Percentiles rank a stretch among this genome's conserved stretches.
Conservation (phyloP, 2,113 vertebrate species). For the Seriola rivoliana region DNA sequence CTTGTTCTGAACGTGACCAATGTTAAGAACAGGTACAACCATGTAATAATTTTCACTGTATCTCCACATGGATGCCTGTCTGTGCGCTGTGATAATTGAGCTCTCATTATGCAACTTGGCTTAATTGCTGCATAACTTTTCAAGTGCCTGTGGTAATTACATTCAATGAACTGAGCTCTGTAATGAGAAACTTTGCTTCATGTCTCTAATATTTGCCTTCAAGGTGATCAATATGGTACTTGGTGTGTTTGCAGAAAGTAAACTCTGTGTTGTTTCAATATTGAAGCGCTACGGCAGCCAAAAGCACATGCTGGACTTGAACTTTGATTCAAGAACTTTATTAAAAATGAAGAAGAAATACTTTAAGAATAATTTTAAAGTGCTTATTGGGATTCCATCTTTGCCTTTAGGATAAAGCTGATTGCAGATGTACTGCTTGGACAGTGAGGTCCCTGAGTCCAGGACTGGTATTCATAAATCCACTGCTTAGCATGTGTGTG, state of each 20-base stretch:
- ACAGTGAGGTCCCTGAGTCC: conserved; percentile 19
- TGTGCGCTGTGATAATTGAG: conserved; percentile 42
- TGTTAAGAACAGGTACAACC: conserved; percentile 52
- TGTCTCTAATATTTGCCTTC: conserved; percentile 59
- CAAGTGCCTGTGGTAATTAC: conserved; percentile 43
- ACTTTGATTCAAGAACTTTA: conserved; percentile 25
- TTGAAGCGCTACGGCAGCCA: conserved; percentile 29
- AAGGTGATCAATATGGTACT: conserved; percentile 54
- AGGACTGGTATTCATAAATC: background rate
- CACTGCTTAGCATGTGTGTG: background rate
- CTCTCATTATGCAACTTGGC: conserved; percentile 31
- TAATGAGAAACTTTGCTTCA: conserved; percentile 58
- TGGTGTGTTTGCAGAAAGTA: conserved; percentile 22
- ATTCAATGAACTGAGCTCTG: conserved; percentile 25
- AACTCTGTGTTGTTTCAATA: conserved; percentile 22
- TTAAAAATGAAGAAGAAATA: conserved; percentile 20
- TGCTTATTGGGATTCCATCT: conserved; percentile 3
- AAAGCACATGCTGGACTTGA: conserved; percentile 40
- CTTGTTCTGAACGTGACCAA: conserved; percentile 59
- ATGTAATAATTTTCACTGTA: conserved; percentile 54
- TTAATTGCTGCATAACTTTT: conserved; percentile 63
- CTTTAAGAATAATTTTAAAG: conserved; percentile 3
- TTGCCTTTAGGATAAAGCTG: conserved; percentile 18
- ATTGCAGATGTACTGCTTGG: conserved; percentile 24
- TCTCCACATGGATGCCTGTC: conserved; percentile 44